A percentile compares a stretch with the other conserved stretches of the same genome.
Evolutionary conservation across 2,797 vertebrate species (phyloP).

Genomic region (Scyliorhinus canicula): DNA sequence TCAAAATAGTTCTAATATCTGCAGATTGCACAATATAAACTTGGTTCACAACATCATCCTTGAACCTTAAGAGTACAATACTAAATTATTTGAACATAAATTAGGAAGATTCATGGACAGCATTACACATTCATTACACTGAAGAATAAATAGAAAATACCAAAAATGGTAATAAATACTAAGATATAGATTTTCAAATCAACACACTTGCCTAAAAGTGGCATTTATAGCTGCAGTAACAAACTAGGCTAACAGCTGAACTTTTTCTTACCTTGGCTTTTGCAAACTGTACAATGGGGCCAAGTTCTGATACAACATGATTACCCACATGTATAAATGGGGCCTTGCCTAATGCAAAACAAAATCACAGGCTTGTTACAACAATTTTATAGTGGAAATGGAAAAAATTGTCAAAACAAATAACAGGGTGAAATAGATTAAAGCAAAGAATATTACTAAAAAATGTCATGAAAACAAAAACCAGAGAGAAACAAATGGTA

Average conservation of each 20-base stretch:
- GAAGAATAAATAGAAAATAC: not conserved
- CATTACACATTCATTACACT: not conserved
- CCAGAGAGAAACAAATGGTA: not conserved
- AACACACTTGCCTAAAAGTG: slow-evolving; percentile 48
- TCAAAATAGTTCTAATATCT: not conserved
- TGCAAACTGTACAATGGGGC: slow-evolving; percentile 79
- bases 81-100: not conserved
- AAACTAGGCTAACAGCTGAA: slow-evolving; percentile 44
- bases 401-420: not conserved
- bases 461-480: not conserved
- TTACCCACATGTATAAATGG: slow-evolving; percentile 89
- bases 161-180: slow-evolving; percentile 42
- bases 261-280: slow-evolving; percentile 74
- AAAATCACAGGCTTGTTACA: slow-evolving; percentile 43
- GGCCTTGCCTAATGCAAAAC: slow-evolving; percentile 74
- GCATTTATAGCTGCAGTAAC: slow-evolving; percentile 48
- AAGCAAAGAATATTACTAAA: not conserved
- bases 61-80: not conserved
- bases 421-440: not conserved
- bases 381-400: slow-evolving; percentile 40
- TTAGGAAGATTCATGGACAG: not conserved
- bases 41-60: not conserved
- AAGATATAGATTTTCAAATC: slow-evolving; percentile 45
- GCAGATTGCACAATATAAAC: not conserved
- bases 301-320: slow-evolving; percentile 87